Percentiles rank a stretch among this genome's conserved stretches.
These are phyloP conservation scores for Drosophila vallismaia DNA, from an alignment of 2,888 invertebrate species.

Conservation along the genomic window DNA sequence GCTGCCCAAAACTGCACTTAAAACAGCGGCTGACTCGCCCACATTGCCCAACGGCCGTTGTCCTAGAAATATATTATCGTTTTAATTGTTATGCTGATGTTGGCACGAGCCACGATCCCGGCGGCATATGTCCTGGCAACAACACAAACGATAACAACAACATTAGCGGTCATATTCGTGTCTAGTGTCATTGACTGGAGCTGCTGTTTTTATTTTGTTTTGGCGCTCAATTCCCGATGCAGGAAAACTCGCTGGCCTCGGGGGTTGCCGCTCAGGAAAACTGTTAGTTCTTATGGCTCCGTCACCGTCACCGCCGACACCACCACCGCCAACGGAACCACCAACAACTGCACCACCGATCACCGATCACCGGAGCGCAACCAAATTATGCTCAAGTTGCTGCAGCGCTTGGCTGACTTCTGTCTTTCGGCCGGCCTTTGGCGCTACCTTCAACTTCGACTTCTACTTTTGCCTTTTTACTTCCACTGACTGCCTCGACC, in stretches of 20 bases:
- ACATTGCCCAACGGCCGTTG: conserved; percentile 58
- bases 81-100: conserved; percentile 75
- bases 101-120: conserved; percentile 63
- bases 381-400: conserved; percentile 70
- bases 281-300: conserved; percentile 65
- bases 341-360: conserved; percentile 10
- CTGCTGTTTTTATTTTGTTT: conserved; percentile 33
- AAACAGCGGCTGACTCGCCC: conserved; percentile 60
- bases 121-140: conserved; percentile 63
- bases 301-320: conserved; percentile 31
- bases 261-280: conserved; percentile 70
- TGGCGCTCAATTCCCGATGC: conserved; percentile 65
- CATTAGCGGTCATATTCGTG: conserved; percentile 4
- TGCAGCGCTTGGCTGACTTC: conserved; percentile 70
- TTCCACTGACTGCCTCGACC: conserved; percentile 14
- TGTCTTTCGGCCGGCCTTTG: conserved; percentile 20
- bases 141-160: conserved; percentile 21
- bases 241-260: conserved; percentile 61
- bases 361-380: conserved; percentile 64
- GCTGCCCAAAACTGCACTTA: conserved; percentile 17
- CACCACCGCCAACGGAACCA: conserved; percentile 15
- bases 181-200: conserved; percentile 67
- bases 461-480: conserved; percentile 8
- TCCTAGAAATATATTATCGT: conserved; percentile 65
- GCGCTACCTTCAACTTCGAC: conserved; percentile 40